Percentiles rank a stretch among this genome's conserved stretches.
Evolutionary conservation across 1,140 invertebrate species (phyloP).

Genomic region (Aphidius ervi): DNA sequence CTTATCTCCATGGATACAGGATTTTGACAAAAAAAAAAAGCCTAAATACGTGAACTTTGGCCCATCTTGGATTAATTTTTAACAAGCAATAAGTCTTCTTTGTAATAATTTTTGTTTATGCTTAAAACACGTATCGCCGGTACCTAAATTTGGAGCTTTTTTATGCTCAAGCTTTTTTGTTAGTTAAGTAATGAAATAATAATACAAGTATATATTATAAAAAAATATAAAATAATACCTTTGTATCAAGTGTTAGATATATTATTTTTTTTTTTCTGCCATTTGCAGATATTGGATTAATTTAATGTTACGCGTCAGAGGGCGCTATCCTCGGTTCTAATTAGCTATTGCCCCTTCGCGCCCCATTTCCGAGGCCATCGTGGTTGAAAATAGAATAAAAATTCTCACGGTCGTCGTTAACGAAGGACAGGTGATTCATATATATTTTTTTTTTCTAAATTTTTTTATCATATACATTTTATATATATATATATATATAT

Average conservation of each 20-base stretch:
- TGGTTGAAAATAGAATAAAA: slow-evolving; percentile 24
- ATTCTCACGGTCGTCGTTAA: slow-evolving; percentile 23
- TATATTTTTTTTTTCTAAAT: slow-evolving; percentile 9
- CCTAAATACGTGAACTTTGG: too few species aligned
- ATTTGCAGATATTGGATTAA: slow-evolving; percentile 24
- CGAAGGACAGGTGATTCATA: slow-evolving; percentile 19
- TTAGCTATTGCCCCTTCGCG: slow-evolving; percentile 25
- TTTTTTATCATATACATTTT: not conserved
- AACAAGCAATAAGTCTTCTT: too few species aligned
- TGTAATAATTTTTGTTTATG: too few species aligned
- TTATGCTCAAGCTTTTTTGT: too few species aligned
- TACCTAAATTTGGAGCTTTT: too few species aligned
- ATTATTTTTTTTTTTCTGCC: slow-evolving; percentile 4
- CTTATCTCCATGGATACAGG: too few species aligned
- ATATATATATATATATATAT: not conserved
- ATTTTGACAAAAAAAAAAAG: too few species aligned
- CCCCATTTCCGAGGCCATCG: slow-evolving; percentile 26
- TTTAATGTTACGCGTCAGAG: slow-evolving; percentile 18
- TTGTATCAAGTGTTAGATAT: not conserved
- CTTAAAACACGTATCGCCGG: too few species aligned
- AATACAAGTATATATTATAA: too few species aligned
- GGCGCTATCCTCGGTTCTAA: slow-evolving; percentile 23
- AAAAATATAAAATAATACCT: too few species aligned
- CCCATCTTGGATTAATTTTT: too few species aligned
- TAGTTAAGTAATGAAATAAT: too few species aligned